Conservation (phyloP, 1,140 invertebrate genomes). For the Campodea augens region DNA sequence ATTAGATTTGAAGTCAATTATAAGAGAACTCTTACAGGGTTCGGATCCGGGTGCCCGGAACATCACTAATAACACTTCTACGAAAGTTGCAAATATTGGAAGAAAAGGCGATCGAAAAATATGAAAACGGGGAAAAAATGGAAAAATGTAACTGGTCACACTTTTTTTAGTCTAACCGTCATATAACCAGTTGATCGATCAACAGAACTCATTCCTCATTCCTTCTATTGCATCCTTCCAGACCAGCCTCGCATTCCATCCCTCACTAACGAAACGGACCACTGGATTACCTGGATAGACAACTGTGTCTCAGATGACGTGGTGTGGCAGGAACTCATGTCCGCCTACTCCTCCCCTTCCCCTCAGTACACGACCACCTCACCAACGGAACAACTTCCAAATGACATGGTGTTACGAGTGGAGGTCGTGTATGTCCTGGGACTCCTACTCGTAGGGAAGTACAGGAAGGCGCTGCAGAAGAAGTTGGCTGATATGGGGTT, state of each 20-base stretch:
- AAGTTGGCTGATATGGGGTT: constrained; percentile 25
- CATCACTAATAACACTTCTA: too few relatives aligned
- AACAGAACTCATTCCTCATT: too few relatives aligned
- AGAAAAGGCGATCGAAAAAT: too few relatives aligned
- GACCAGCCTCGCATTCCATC: constrained; percentile 21
- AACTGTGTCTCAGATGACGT: constrained; percentile 23
- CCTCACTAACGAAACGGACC: constrained; percentile 24
- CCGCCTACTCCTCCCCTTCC: constrained; percentile 10
- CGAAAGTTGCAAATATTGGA: too few relatives aligned
- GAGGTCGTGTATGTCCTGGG: constrained; percentile 28
- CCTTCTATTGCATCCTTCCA: constrained; percentile 9
- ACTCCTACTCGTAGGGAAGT: constrained; percentile 27
- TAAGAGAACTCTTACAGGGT: too few relatives aligned
- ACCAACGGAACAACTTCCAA: constrained; percentile 21
- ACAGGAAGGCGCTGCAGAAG: constrained; percentile 25
- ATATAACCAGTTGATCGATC: too few relatives aligned
- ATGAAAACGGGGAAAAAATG: too few relatives aligned
- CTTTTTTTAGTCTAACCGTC: too few relatives aligned
- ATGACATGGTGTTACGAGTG: constrained; percentile 25
- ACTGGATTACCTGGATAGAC: constrained; percentile 29
- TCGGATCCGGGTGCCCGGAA: too few relatives aligned
- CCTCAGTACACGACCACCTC: constrained; percentile 19
- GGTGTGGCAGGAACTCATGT: too few relatives aligned
- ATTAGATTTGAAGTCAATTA: too few relatives aligned
- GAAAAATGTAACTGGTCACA: too few relatives aligned